These are phyloP conservation scores for Drosophila fulvimacula DNA, from an alignment of 2,888 invertebrate species.

Conservation along the genomic window DNA sequence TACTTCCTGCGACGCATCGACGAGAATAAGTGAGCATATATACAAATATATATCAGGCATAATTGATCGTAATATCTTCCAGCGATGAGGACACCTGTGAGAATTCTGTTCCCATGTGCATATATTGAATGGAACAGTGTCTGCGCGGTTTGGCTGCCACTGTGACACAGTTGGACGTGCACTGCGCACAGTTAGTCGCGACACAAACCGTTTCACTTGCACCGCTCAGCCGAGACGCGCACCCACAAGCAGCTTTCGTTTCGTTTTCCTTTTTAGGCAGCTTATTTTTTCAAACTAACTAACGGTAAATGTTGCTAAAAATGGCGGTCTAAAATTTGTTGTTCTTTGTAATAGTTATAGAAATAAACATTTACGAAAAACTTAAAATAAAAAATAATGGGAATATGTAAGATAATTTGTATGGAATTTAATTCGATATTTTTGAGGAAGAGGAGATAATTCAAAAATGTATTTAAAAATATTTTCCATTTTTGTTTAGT, in stretches of 20 bases:
- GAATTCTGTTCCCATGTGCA: constrained; percentile 75
- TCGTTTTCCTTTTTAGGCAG: background rate
- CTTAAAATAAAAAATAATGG: too few relatives aligned
- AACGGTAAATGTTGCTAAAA: constrained; percentile 29
- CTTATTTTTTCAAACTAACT: background rate
- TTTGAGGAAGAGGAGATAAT: too few relatives aligned
- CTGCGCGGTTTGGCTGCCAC: constrained; percentile 1
- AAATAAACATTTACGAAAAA: too few relatives aligned
- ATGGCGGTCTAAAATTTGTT: background rate
- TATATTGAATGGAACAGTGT: constrained; percentile 38
- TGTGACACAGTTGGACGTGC: constrained; percentile 5
- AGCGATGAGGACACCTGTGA: constrained; percentile 73
- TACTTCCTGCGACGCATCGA: constrained; percentile 75
- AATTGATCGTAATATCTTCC: background rate
- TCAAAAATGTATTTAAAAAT: too few relatives aligned
- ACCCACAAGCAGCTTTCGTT: constrained; percentile 21
- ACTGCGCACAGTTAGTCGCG: constrained; percentile 15
- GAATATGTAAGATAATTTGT: too few relatives aligned
- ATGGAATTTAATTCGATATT: too few relatives aligned
- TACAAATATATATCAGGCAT: background rate
- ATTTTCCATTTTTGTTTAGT: too few relatives aligned
- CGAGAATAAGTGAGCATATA: constrained; percentile 66
- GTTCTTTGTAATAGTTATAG: background rate
- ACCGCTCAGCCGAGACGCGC: constrained; percentile 15
- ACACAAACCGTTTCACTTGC: background rate